These are phyloP conservation scores for Cosmorhoe ocellata DNA, from an alignment of 2,888 invertebrate genomes.

Conservation along the genomic window DNA sequence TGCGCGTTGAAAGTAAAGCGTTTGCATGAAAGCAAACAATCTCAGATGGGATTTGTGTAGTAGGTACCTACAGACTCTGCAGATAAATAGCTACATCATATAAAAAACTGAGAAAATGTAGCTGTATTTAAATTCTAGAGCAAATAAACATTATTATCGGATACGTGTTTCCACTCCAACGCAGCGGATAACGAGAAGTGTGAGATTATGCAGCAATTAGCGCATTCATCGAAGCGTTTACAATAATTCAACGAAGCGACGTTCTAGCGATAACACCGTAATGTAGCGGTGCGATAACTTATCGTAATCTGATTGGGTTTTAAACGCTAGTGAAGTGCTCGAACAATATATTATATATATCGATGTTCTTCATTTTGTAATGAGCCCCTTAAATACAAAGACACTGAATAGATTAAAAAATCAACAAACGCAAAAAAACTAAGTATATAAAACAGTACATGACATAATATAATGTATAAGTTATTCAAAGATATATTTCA, in stretches of 20 bases:
- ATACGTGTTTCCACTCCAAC: slow-evolving; percentile 30
- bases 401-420: not conserved
- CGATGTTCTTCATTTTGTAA: slow-evolving; percentile 9
- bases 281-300: slow-evolving; percentile 36
- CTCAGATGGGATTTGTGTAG: no score
- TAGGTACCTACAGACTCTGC: no score
- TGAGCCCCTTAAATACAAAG: not conserved
- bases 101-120: no score
- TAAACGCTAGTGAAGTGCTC: slow-evolving; percentile 18
- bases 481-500: no score
- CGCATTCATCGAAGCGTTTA: slow-evolving; percentile 41
- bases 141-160: slow-evolving; percentile 7
- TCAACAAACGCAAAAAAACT: no score
- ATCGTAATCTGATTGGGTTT: slow-evolving; percentile 31
- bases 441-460: no score
- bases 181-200: slow-evolving; percentile 55
- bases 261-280: slow-evolving; percentile 15
- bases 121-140: not conserved
- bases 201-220: slow-evolving; percentile 45
- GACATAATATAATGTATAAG: no score
- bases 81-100: no score
- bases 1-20: no score
- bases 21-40: no score
- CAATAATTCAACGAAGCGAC: slow-evolving; percentile 20
- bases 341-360: slow-evolving; percentile 6